Conservation (phyloP, 2,113 vertebrate genomes). For the Oreochromis tanganicae region DNA sequence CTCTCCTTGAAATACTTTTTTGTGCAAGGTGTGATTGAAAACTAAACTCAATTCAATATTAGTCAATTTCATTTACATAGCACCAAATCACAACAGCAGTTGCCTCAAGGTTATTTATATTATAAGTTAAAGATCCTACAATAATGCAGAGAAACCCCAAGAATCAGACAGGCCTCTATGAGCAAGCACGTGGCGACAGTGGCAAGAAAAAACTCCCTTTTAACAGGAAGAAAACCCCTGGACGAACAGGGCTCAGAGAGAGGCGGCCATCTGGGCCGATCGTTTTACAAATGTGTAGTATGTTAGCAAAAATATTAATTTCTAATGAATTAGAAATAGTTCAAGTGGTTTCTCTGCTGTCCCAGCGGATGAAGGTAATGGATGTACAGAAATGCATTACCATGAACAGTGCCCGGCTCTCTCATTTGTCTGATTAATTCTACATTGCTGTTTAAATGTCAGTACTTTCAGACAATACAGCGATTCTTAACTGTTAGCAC, state of each 20-base stretch:
- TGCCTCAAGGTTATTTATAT: not conserved
- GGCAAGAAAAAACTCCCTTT: not conserved
- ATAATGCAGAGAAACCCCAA: not conserved
- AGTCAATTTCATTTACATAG: not conserved
- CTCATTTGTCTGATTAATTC: not conserved
- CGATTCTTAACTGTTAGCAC: not conserved
- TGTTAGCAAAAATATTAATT: not conserved
- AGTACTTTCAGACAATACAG: not conserved
- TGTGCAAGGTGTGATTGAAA: not conserved
- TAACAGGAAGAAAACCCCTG: not conserved
- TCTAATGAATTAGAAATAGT: not conserved
- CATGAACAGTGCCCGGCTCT: not conserved
- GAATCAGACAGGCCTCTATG: accelerated
- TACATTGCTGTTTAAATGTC: not conserved
- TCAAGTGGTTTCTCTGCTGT: not conserved
- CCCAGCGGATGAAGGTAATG: not conserved
- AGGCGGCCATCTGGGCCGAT: accelerated
- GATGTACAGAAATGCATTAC: not conserved
- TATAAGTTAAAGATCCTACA: accelerated
- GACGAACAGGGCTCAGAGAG: not conserved
- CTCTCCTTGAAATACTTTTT: not conserved
- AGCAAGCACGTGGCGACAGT: accelerated
- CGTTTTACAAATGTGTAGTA: not conserved
- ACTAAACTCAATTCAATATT: not conserved
- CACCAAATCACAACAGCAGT: not conserved